Percentiles rank a stretch among this genome's conserved stretches.
Evolutionary conservation across 30 jellyfish, hydroid and myxozoan species (phyloP).

Genomic region (Cassiopea andromeda): DNA sequence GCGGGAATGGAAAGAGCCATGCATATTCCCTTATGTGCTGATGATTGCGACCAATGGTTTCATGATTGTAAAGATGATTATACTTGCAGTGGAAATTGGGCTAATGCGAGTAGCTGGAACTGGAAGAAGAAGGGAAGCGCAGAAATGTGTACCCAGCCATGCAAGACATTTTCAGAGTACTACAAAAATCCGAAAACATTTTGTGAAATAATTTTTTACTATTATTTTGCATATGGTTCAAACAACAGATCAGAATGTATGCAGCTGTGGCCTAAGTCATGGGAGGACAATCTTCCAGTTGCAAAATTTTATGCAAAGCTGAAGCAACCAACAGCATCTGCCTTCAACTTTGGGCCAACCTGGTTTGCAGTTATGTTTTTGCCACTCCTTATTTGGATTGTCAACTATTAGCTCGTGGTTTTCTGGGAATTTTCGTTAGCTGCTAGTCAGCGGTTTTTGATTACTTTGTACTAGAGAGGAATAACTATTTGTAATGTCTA

Average conservation of each 20-base stretch:
- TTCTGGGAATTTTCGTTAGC: too few species aligned
- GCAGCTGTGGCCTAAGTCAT: conserved; percentile 73
- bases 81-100: conserved; percentile 98
- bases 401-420: too few species aligned
- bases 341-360: too few species aligned
- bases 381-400: too few species aligned
- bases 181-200: conserved; percentile 70
- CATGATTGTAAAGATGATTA: conserved; percentile 87
- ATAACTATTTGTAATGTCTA: too few species aligned
- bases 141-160: conserved; percentile 88
- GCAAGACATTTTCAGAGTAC: conserved; percentile 92
- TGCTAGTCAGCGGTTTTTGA: too few species aligned
- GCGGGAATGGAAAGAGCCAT: conserved; percentile 84
- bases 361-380: too few species aligned
- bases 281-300: conserved; percentile 48
- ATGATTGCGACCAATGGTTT: conserved; percentile 93
- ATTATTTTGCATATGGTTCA: conserved; percentile 75
- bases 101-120: conserved; percentile 66
- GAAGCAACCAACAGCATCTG: background rate
- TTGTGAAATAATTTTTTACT: conserved; percentile 87
- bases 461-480: too few species aligned
- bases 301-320: conserved; percentile 42
- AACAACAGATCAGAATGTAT: conserved; percentile 57
- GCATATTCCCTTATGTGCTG: conserved; percentile 88
- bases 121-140: conserved; percentile 90